These are phyloP conservation scores for Coenonympha glycerion DNA, from an alignment of 2,888 invertebrate genomes.

Conservation along the genomic window DNA sequence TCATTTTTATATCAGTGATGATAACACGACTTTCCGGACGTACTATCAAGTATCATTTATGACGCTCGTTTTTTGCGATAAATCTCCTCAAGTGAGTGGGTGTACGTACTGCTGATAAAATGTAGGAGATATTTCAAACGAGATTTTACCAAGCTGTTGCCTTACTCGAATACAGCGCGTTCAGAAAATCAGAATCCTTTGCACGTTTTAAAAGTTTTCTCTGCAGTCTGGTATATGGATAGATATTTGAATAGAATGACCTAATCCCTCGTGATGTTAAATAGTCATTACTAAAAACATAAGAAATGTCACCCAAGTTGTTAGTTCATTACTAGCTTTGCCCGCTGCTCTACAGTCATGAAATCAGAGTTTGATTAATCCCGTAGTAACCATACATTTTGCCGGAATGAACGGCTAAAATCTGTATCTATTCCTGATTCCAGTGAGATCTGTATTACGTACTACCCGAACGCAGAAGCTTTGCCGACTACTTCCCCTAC, in stretches of 20 bases:
- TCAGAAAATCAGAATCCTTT: not conserved
- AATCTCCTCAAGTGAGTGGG: not conserved
- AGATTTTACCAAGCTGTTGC: not conserved
- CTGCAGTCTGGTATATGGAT: no score
- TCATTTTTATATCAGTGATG: not conserved
- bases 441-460: no score
- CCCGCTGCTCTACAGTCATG: no score
- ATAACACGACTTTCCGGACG: not conserved
- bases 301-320: no score
- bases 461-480: no score
- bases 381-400: no score
- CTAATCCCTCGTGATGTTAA: not conserved
- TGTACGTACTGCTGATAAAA: not conserved
- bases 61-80: slow-evolving; percentile 3
- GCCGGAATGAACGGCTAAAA: no score
- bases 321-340: no score
- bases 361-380: no score
- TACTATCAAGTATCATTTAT: no score
- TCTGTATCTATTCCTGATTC: no score
- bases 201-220: not conserved
- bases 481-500: no score
- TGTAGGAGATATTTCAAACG: not conserved
- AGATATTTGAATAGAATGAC: not conserved
- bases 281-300: not conserved
- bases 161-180: not conserved